Conservation (phyloP, 2,113 vertebrate species). For the Colistium nudipinnis region DNA sequence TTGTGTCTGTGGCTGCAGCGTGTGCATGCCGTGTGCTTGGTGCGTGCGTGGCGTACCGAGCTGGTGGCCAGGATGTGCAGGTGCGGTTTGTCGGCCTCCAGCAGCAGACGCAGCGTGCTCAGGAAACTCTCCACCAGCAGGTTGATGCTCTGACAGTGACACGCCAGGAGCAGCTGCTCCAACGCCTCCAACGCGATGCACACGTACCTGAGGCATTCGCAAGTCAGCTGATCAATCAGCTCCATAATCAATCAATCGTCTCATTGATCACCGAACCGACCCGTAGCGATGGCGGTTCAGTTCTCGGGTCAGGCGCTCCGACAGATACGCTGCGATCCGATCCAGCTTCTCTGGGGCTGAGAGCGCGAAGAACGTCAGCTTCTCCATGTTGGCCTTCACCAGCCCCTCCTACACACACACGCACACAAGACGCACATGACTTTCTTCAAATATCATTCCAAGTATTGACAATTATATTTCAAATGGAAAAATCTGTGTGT, state of each 20-base stretch:
- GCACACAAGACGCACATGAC: constrained; percentile 15
- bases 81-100: constrained; percentile 91
- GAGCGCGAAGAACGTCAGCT: constrained; percentile 93
- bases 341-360: constrained; percentile 96
- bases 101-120: constrained; percentile 92
- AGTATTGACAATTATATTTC: too few relatives aligned
- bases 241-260: too few relatives aligned
- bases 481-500: background rate
- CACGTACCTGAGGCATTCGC: constrained; percentile 78
- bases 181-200: constrained; percentile 95
- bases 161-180: constrained; percentile 95
- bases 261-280: too few relatives aligned
- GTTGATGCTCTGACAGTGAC: constrained; percentile 97
- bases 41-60: constrained; percentile 76
- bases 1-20: background rate
- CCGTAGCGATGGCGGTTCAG: constrained; percentile 92
- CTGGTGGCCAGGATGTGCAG: constrained; percentile 84
- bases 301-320: constrained; percentile 90
- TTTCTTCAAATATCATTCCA: too few relatives aligned
- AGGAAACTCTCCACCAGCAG: constrained; percentile 97
- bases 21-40: background rate
- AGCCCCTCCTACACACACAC: constrained; percentile 85
- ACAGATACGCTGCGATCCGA: constrained; percentile 92
- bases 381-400: constrained; percentile 97
- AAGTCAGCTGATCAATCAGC: too few relatives aligned